Evolutionary conservation across 2,888 invertebrate species (phyloP), one percentile per base, ranked within the genome.

Genomic region (Baccha elongata): DNA sequence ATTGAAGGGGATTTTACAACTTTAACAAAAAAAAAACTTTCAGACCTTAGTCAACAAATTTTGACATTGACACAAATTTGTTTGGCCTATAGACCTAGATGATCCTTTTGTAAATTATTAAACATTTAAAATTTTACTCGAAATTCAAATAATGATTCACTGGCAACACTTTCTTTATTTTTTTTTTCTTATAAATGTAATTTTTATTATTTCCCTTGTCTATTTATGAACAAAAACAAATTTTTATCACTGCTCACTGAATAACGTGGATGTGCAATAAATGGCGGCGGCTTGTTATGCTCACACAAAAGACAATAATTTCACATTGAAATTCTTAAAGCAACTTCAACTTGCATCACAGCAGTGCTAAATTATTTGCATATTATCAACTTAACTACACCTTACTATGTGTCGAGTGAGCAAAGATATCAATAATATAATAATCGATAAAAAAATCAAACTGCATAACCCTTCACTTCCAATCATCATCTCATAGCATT

Each of bases 291-390:
- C 55, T 40, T 55, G 42, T 44, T 44, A n/a, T 17, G 2, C 48
- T 29, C 7, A 4, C 29, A 64, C 75, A 75, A 80, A 81, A 75
- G 80, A 65, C 44, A 60, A n/a, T 17, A 26, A 44, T 76, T n/a
- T 73, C 46, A 35, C 69, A 81, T 81, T 81, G 67, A 76, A 72
- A 81, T 81, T 81, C 76, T 44, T 71, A 8, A 32, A 42, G 76
- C 69, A 71, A 69, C 23, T 69, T 65, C 29, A 4, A 8, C 48
- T 76, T 71, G 50, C 55, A 58, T 35, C 35, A 15, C 35, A 60
- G 10, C n/a, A 21, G 13, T 52, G 29, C 26, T 29, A 40, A 26
- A 15, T 7, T 21, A 69, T 71, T 81, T 71, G 80, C 80, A 81
- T 81, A 40, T 40, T 40, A 40, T 44, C 60, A 60, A 75, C 48